phyloP scores from a whole-genome alignment of 2,888 invertebrate genomes.

The Tricholauxania praeusta region DNA sequence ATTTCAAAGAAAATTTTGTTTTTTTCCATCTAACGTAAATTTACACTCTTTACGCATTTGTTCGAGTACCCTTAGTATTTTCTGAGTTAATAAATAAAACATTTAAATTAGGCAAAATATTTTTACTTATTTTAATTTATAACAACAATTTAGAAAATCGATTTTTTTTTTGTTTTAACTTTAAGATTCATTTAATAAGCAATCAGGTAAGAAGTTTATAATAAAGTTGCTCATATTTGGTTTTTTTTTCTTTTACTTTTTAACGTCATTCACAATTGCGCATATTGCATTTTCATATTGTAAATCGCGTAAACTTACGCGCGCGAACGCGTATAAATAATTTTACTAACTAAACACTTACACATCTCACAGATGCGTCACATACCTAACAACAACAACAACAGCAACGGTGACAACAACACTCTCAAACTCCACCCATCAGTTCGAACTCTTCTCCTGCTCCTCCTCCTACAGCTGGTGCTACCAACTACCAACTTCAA shows the following conservation, averaged over 20 bases:
- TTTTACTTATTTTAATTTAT: conserved; percentile 11
- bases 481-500: conserved; percentile 71
- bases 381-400: too few species aligned
- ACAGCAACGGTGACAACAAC: too few species aligned
- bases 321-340: too few species aligned
- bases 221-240: conserved; percentile 31
- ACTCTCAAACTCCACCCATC: conserved; percentile 1
- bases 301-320: too few species aligned
- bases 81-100: neutral
- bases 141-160: conserved; percentile 19
- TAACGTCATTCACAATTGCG: too few species aligned
- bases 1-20: too few species aligned
- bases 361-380: too few species aligned
- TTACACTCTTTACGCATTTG: too few species aligned
- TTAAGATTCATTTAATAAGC: conserved; percentile 46
- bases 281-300: too few species aligned
- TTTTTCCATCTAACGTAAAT: too few species aligned
- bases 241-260: conserved; percentile 60
- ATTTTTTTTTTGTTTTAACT: conserved; percentile 8
- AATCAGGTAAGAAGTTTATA: conserved; percentile 60
- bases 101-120: conserved; percentile 13
- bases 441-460: conserved; percentile 12
- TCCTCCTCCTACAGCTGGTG: conserved; percentile 36
- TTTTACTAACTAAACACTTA: too few species aligned
- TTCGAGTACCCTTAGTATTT: neutral